A percentile compares a stretch with the other conserved stretches of the same genome.
These are phyloP conservation scores for Achlya flavicornis DNA, from an alignment of 2,888 invertebrate species.

Conservation along the genomic window DNA sequence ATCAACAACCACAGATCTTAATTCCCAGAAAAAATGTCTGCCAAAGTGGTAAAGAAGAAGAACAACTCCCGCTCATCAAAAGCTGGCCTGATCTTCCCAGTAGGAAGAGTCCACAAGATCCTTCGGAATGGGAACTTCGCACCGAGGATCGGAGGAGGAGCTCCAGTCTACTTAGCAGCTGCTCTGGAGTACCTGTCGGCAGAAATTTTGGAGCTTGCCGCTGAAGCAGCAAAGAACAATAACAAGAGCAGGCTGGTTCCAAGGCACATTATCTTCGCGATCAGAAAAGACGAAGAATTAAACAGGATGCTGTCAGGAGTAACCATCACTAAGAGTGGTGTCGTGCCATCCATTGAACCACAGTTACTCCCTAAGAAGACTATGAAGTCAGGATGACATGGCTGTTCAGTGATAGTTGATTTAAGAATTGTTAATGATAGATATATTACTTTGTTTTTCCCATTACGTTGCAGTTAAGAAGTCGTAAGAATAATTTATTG, in stretches of 20 bases:
- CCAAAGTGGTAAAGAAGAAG: conserved; percentile 36
- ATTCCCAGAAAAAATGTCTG: conserved; percentile 31
- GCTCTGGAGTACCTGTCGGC: conserved; percentile 87
- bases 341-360: conserved; percentile 56
- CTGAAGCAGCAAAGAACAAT: conserved; percentile 86
- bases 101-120: conserved; percentile 83
- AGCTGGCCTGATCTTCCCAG: conserved; percentile 82
- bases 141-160: conserved; percentile 80
- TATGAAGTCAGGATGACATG: conserved; percentile 28
- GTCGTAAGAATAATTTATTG: neutral
- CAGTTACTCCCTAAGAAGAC: conserved; percentile 65
- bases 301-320: conserved; percentile 55
- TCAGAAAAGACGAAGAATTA: conserved; percentile 65
- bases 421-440: neutral
- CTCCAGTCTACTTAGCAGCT: conserved; percentile 82
- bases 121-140: conserved; percentile 85
- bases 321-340: conserved; percentile 61
- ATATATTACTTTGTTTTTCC: neutral
- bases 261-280: conserved; percentile 59
- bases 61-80: conserved; percentile 67
- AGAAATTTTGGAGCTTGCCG: conserved; percentile 86
- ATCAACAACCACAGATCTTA: conserved; percentile 13
- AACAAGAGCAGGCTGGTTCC: conserved; percentile 83
- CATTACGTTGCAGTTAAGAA: neutral
- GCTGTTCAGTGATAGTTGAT: conserved; percentile 16